Evolutionary conservation across 1,140 invertebrate genomes (phyloP).

Genomic region (Stegodyphus mimosarum): DNA sequence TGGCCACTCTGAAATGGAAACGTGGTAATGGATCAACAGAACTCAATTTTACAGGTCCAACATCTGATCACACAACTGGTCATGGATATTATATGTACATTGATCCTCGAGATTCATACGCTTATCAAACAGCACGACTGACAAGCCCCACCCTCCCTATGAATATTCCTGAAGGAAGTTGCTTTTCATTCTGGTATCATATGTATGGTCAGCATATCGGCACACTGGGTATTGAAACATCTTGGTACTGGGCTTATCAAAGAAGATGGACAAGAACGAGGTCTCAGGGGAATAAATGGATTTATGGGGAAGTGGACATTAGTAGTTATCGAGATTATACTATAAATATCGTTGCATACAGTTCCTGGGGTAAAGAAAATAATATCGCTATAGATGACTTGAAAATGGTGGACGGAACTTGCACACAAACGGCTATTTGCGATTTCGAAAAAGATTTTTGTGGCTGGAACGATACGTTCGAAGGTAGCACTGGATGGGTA

Average conservation of each 20-base stretch:
- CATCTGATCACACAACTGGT: slow-evolving; percentile 62
- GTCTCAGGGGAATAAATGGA: slow-evolving; percentile 54
- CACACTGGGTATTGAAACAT: slow-evolving; percentile 40
- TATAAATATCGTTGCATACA: slow-evolving; percentile 7
- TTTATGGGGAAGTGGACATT: slow-evolving; percentile 32
- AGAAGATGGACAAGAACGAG: slow-evolving; percentile 6
- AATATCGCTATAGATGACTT: slow-evolving; percentile 69
- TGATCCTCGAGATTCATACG: slow-evolving; percentile 4
- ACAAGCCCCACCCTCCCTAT: slow-evolving; percentile 43
- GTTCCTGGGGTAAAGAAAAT: slow-evolving; percentile 58
- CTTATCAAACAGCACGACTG: slow-evolving; percentile 15
- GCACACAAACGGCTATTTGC: slow-evolving; percentile 60
- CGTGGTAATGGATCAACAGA: slow-evolving; percentile 35
- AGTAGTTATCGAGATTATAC: slow-evolving; percentile 11
- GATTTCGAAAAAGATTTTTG: slow-evolving; percentile 64
- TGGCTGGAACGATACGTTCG: slow-evolving; percentile 61
- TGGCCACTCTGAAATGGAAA: slow-evolving; percentile 37
- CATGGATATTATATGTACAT: slow-evolving; percentile 63
- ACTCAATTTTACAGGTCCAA: slow-evolving; percentile 53
- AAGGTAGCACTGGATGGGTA: slow-evolving; percentile 33
- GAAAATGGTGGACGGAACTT: slow-evolving; percentile 64
- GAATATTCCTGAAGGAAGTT: slow-evolving; percentile 36
- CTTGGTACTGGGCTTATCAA: neutral
- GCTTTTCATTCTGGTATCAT: slow-evolving; percentile 64
- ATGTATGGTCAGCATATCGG: slow-evolving; percentile 63